phyloP scores from a whole-genome alignment of 2,113 vertebrate genomes.

The Myxocyprinus asiaticus region DNA sequence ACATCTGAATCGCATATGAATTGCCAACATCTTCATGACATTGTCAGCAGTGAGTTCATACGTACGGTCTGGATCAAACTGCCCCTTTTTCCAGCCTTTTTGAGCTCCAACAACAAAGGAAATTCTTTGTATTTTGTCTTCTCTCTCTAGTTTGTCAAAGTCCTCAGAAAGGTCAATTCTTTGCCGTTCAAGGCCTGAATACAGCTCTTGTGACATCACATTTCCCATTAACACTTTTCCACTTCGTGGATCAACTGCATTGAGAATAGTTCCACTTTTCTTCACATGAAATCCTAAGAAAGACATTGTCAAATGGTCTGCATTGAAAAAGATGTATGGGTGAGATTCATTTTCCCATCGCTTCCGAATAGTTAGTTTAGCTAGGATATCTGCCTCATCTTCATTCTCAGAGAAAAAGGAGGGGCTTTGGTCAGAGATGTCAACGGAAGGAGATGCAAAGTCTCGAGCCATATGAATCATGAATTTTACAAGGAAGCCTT shows the following conservation, averaged over 20 bases:
- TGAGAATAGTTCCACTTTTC: slow-evolving; percentile 39
- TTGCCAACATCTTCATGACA: slow-evolving; percentile 82
- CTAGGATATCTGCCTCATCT: slow-evolving; percentile 56
- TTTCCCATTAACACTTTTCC: slow-evolving; percentile 61
- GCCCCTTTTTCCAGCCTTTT: slow-evolving; percentile 52
- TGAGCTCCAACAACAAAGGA: slow-evolving; percentile 73
- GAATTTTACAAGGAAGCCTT: slow-evolving; percentile 77
- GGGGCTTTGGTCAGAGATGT: slow-evolving; percentile 72
- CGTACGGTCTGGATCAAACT: slow-evolving; percentile 75
- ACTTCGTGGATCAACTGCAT: slow-evolving; percentile 69
- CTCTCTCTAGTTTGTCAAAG: slow-evolving; percentile 71
- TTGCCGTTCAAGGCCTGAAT: slow-evolving; percentile 64
- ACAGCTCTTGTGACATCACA: slow-evolving; percentile 70
- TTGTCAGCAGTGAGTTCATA: slow-evolving; percentile 81
- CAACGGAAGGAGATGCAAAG: slow-evolving; percentile 75
- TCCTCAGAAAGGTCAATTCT: slow-evolving; percentile 72
- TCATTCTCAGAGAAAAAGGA: slow-evolving; percentile 3
- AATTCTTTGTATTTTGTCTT: slow-evolving; percentile 72
- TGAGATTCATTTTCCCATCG: slow-evolving; percentile 77
- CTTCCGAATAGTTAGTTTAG: slow-evolving; percentile 66
- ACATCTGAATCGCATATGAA: slow-evolving; percentile 79
- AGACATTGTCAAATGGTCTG: slow-evolving; percentile 74
- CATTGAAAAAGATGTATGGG: slow-evolving; percentile 80
- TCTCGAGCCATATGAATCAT: slow-evolving; percentile 80
- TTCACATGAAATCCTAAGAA: slow-evolving; percentile 77